Base-by-base conservation (phyloP, 2,797 vertebrate species). In the Amblyopsis hoosieri region DNA sequence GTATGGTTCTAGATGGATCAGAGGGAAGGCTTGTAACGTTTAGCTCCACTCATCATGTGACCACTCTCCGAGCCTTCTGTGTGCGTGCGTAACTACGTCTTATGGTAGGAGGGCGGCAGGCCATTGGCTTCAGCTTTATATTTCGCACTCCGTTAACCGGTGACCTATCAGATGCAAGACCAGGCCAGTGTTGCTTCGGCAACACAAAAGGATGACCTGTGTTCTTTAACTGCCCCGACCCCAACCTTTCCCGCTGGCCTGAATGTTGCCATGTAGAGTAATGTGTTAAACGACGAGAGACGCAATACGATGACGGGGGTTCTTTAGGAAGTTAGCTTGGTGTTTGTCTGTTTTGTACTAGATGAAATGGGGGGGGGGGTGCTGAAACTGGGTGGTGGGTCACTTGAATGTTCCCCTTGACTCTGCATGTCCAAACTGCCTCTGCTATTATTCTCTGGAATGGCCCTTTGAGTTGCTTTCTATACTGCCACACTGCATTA, bases 381-480 rank as follows among this genome's bases (percentile, higher is more conserved):
- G 57, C 10, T 52, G n/a, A 63, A 60, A 13, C 53, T 54, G 54
- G 57, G 52, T 37, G 56, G 49, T 42, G 23, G 37, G 57, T 60
- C 19, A 47, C 11, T 45, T 51, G 11, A 4, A 52, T 53, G n/a
- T 78, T 64, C 66, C 69, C 80, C 72, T 76, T 54, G 62, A 85
- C 67, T 79, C 82, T 89, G 88, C 90, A 90, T 92, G 90, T 88
- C 71, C 79, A 81, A 83, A 75, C 78, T 83, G 86, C 88, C 85
- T 91, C 85, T 88, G 86, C 86, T 88, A 84, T 87, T 82, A 82
- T 11, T 82, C 75, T 88, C 73, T 64, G 69, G 78, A 81, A 81
- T 33, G 73, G 74, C 80, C 42, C 66, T 80, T 78, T 85, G 48
- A 70, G 80, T 88, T 87, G 85, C 89, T 89, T 89, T 86, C 19